These are phyloP conservation scores for Itoplectis maculator DNA, from an alignment of 2,888 invertebrate genomes.

Conservation along the genomic window DNA sequence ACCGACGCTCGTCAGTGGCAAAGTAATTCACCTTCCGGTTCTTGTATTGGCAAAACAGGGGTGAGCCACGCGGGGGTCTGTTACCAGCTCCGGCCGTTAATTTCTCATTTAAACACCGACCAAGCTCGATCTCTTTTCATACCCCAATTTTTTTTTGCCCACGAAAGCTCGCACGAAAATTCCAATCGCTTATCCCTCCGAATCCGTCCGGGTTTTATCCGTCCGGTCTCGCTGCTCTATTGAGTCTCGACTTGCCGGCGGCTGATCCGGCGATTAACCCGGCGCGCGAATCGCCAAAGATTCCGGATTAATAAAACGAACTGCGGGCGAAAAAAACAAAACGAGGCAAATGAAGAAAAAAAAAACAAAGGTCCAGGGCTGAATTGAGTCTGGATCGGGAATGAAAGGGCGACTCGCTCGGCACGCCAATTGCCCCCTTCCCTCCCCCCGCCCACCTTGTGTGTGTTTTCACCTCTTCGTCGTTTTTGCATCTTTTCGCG, in stretches of 20 bases:
- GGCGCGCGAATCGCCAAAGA: conserved; percentile 64
- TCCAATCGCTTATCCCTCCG: conserved; percentile 41
- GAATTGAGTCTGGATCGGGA: conserved; percentile 66
- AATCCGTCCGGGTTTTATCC: conserved; percentile 75
- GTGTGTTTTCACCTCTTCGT: conserved; percentile 29
- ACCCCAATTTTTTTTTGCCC: conserved; percentile 43
- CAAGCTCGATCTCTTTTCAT: neutral
- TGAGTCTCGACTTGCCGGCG: conserved; percentile 60
- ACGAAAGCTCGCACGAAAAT: conserved; percentile 16
- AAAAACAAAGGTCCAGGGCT: conserved; percentile 28
- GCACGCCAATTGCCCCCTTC: conserved; percentile 3
- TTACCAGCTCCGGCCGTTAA: conserved; percentile 11
- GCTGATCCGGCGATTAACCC: conserved; percentile 56
- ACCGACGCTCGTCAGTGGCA: conserved; percentile 20
- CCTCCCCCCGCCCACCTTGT: too few species aligned
- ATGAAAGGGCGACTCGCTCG: conserved; percentile 46
- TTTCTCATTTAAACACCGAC: conserved; percentile 25
- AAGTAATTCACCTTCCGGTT: conserved; percentile 56
- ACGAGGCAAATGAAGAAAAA: conserved; percentile 20
- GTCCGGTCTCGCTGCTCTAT: conserved; percentile 51
- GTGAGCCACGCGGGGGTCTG: conserved; percentile 31
- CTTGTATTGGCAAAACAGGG: conserved; percentile 78
- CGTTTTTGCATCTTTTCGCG: conserved; percentile 52
- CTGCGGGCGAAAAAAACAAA: conserved; percentile 37
- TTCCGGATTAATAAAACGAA: conserved; percentile 53